Evolutionary conservation across 2,888 invertebrate species (phyloP).

Genomic region (Tachina lurida): DNA sequence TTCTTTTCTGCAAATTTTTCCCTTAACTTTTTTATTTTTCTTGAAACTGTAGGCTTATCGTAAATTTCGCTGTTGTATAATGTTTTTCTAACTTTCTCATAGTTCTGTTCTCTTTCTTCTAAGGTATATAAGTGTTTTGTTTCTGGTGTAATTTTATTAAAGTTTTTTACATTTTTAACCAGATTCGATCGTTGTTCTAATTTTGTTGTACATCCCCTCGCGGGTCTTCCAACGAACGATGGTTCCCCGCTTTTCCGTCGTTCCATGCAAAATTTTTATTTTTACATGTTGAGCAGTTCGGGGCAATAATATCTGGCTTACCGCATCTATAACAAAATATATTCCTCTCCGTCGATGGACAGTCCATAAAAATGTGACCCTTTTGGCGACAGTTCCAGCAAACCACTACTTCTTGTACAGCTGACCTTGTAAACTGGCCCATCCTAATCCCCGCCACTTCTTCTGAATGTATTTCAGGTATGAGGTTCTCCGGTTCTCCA

Average conservation of each 20-base stretch:
- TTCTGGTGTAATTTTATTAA: slow-evolving; percentile 1
- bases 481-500: not conserved
- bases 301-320: not conserved
- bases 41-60: not conserved
- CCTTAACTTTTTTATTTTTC: slow-evolving; percentile 13
- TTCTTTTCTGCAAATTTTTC: not conserved
- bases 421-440: not conserved
- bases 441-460: not conserved
- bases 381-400: slow-evolving; percentile 47
- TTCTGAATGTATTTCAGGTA: not conserved
- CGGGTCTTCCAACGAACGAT: slow-evolving; percentile 14
- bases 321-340: slow-evolving; percentile 40
- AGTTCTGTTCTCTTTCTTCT: slow-evolving; percentile 3
- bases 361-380: slow-evolving; percentile 40
- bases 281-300: slow-evolving; percentile 12
- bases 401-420: not conserved
- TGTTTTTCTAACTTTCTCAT: slow-evolving; percentile 3
- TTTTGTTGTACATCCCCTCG: not conserved
- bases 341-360: slow-evolving; percentile 8
- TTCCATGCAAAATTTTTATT: not conserved
- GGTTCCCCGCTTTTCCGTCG: slow-evolving; percentile 1
- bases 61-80: not conserved
- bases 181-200: not conserved
- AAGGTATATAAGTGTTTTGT: not conserved
- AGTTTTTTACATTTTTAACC: not conserved